Base-by-base conservation (phyloP, 2,113 vertebrate genomes). In the Hippocampus mohnikei region DNA sequence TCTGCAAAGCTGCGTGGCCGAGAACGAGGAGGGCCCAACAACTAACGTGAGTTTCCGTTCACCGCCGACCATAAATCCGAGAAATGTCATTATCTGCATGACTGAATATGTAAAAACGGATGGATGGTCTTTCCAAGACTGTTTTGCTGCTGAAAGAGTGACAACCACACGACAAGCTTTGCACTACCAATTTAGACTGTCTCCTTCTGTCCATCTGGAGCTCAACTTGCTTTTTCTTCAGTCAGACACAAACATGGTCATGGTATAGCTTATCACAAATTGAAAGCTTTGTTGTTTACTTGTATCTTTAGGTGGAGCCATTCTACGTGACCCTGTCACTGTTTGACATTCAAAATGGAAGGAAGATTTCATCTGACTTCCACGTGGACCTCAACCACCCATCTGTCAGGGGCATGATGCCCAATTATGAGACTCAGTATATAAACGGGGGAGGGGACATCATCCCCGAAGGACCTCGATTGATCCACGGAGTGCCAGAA, bases 291-390 rank as follows among this genome's bases (percentile, higher is more conserved):
- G 48, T 66, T 37, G 27, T 29, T 27, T 53, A 6, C 66, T 67
- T 69, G 40, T 8, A 72, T 75, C 48, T 78, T 27, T 85, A 99
- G 97, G 96, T 99, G 70, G 97, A 99, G 79, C 97, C 97, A 48
- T 99, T 99, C 86, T 99, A 96, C 72, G 93, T 99, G 85, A 96
- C 95, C 0, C 82, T 99, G 63, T 97, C 96, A 1, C 86, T 99
- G 41, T 99, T 99, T 56, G 97, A 99, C 81, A 94, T 96, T 81
- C 97, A 96, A 85, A 92, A 92, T 74, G 94, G 95, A 81, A 90
- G 92, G 27, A 99, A 99, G 91, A 98, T 99, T 88, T 97, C 97
- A 3, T 94, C 97, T 1, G 97, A 99, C 87, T 99, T 99, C 89
- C 95, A 96, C 0, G 94, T 99, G 66, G 97, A 99, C 83, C 88